phyloP scores from a whole-genome alignment of 2,888 invertebrate genomes.

The Ochropleura plecta region DNA sequence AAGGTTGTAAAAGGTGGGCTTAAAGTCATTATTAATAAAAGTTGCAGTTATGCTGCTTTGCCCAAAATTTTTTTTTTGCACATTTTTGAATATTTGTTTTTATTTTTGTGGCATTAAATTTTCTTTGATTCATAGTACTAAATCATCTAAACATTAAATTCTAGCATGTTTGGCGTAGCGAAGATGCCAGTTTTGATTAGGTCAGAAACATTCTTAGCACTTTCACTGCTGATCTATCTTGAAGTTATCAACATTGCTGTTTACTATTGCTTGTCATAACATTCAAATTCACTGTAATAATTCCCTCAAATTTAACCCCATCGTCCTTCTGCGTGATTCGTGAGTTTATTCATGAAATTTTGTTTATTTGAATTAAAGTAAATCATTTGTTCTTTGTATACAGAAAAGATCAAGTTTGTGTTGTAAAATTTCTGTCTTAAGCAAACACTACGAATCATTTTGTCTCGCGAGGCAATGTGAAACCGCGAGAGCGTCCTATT shows the following conservation, averaged over 20 bases:
- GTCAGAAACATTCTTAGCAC: slow-evolving; percentile 59
- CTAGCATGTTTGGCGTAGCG: slow-evolving; percentile 54
- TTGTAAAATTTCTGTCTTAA: neutral
- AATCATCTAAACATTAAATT: slow-evolving; percentile 57
- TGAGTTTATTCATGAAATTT: slow-evolving; percentile 34
- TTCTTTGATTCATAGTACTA: slow-evolving; percentile 36
- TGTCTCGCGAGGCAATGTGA: neutral
- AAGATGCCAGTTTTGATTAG: slow-evolving; percentile 53
- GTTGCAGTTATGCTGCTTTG: neutral
- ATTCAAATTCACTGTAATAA: slow-evolving; percentile 53
- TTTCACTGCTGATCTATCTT: slow-evolving; percentile 44
- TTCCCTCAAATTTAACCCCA: slow-evolving; percentile 33
- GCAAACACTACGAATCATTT: neutral
- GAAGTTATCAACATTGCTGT: slow-evolving; percentile 47
- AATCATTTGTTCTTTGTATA: neutral
- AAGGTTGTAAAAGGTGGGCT: neutral
- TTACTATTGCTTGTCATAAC: slow-evolving; percentile 56
- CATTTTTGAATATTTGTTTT: slow-evolving; percentile 1
- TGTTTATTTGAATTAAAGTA: neutral
- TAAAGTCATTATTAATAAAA: neutral
- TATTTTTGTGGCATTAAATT: slow-evolving; percentile 1
- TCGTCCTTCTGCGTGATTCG: slow-evolving; percentile 44
- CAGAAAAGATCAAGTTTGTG: neutral
- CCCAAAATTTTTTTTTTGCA: slow-evolving; percentile 17
- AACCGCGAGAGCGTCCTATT: too few relatives aligned